These are phyloP conservation scores for Pseudanteris insignis DNA, from an alignment of 2,888 invertebrate genomes.

Conservation along the genomic window DNA sequence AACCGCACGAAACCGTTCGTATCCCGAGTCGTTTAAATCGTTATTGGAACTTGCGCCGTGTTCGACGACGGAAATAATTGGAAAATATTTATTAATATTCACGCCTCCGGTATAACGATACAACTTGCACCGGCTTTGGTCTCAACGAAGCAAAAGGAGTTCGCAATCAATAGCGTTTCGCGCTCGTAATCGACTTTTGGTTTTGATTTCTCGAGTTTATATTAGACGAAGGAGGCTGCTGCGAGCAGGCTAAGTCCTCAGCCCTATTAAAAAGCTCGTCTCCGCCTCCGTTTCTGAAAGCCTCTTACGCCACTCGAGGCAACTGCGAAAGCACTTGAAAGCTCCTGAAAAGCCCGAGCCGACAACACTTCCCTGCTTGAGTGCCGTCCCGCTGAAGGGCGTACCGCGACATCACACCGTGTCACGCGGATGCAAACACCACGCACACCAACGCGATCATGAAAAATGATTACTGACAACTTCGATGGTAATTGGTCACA, in stretches of 20 bases:
- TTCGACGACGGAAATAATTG: too few species aligned
- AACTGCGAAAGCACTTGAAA: conserved; percentile 67
- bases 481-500: conserved; percentile 20
- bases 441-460: too few species aligned
- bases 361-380: conserved; percentile 65
- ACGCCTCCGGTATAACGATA: too few species aligned
- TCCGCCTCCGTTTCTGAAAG: conserved; percentile 67
- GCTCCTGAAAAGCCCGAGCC: conserved; percentile 67
- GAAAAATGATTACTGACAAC: conserved; percentile 12
- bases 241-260: conserved; percentile 56
- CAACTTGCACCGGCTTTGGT: too few species aligned
- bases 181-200: conserved; percentile 36
- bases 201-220: conserved; percentile 46
- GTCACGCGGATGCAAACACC: conserved; percentile 60
- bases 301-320: conserved; percentile 67
- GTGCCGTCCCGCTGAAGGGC: conserved; percentile 62
- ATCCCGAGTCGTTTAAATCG: too few species aligned
- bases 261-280: conserved; percentile 67
- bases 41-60: too few species aligned
- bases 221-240: conserved; percentile 43
- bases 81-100: too few species aligned
- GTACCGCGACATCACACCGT: conserved; percentile 61
- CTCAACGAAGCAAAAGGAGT: conserved; percentile 5
- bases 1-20: too few species aligned
- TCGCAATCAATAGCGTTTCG: conserved; percentile 20